phyloP scores from a whole-genome alignment of 2,113 vertebrate species.

The Isurus oxyrinchus region DNA sequence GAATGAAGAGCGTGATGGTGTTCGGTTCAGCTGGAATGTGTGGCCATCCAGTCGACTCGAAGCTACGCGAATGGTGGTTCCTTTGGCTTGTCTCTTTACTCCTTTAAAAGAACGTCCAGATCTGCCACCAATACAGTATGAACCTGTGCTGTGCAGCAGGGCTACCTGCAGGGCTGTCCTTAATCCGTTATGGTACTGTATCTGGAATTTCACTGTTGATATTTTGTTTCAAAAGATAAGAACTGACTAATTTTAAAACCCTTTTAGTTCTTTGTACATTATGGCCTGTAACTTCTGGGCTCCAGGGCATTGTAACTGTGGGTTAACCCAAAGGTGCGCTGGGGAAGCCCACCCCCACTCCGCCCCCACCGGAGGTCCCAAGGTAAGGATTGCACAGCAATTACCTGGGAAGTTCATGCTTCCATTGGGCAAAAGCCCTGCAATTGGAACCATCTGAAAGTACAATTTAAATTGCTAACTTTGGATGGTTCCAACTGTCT shows the following conservation, averaged over 20 bases:
- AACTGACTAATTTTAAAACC: neutral
- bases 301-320: too few relatives aligned
- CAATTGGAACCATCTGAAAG: too few relatives aligned
- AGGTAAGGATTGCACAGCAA: too few relatives aligned
- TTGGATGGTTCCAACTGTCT: too few relatives aligned
- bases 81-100: constrained; percentile 86
- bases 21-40: constrained; percentile 96
- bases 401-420: too few relatives aligned
- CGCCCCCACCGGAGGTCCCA: too few relatives aligned
- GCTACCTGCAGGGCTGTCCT: constrained; percentile 87
- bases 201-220: neutral
- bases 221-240: constrained; percentile 1
- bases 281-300: too few relatives aligned
- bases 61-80: constrained; percentile 87
- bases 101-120: constrained; percentile 85
- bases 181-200: constrained; percentile 85
- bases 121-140: constrained; percentile 86
- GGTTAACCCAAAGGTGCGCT: too few relatives aligned
- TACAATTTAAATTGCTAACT: too few relatives aligned
- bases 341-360: too few relatives aligned
- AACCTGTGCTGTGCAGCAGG: constrained; percentile 85
- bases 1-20: constrained; percentile 89
- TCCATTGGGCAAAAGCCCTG: too few relatives aligned
- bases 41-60: constrained; percentile 95
- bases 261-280: neutral